Base-by-base conservation (phyloP, 2,797 vertebrate species). In the Onychomys torridus region DNA sequence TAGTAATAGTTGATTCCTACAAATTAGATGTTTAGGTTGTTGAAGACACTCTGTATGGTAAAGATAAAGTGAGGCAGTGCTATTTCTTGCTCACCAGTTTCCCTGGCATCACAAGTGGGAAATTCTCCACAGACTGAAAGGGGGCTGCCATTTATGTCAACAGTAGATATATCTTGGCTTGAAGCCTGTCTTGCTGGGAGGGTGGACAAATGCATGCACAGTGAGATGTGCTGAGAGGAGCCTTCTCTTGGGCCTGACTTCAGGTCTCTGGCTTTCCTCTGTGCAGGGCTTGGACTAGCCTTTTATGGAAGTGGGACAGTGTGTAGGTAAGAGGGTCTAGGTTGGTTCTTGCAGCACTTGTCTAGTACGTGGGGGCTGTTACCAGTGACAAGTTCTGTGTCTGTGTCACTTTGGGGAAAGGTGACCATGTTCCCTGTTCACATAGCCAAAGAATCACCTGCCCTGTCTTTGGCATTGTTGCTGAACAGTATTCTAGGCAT, bases 391-490 rank as follows among this genome's bases (percentile, higher is more conserved):
- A n/a, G 3, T 10, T 52, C 43, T 14, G 14, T 43, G 71, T 77
- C n/a, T 23, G 1, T 1, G 14, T 13, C 67, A 19, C 7, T n/a
- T 4, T 29, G 29, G n/a, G 16, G 55, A 25, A 19, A n/a, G 29
- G 55, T 78, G 88, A 52, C 75, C 9, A 3, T 2, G 2, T 4
- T 6, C 8, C 40, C 65, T 17, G 0, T 6, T 13, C 1, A 17
- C 0, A 2, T 14, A 2, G 10, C 10, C 29, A 6, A 12, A 37
- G 59, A 37, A 7, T 25, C 57, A 25, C 52, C 2, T 1, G 17
- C 17, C 10, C 17, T 11, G 1, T n/a, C 57, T 52, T 69, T 16
- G 11, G 34, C 25, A 17, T 27, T 6, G 40, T 27, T 32, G 49
- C 17, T 21, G 43, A 71, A 8, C 34, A 29, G 7, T 40, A 9